Evolutionary conservation across 1,140 invertebrate species (phyloP), one percentile per base, ranked within the genome.

Genomic region (Brachionus plicatilis): DNA sequence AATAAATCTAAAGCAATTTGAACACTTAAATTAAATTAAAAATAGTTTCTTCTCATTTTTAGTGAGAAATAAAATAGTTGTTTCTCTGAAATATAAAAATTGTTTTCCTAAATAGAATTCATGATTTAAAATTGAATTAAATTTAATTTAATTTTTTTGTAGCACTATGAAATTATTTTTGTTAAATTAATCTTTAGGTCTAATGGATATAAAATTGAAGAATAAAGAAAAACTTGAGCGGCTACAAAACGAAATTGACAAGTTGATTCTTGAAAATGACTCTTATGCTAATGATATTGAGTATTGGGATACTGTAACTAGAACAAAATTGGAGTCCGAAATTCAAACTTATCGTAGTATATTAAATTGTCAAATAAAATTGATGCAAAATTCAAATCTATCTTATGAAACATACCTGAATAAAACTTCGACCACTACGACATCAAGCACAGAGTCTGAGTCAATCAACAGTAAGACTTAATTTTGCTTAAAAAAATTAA

Each of bases 291-390:
- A 37, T 45, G 79, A 82, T 20, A 60, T 82, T 45, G 79, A 82
- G 7, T 82, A 82, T 6, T 82, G 79, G 79, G 50, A 82, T 17
- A 33, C 50, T 43, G 79, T 82, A 1, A 82, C 79, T 12, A 60
- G 79, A 29, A 82, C 79, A 6, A 82, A 82, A 68, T 37, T 82
- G 17, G 79, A 82, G n/a, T 65, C 79, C 12, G 79, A 82, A 65
- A 82, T 82, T 37, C 79, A 82, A 82, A 82, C 79, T 17, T 82
- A 82, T 45, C 33, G 79, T 24, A 82, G 79, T 17, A 82, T 82
- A 20, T 37, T 82, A 14, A 82, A 82, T 45, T 82, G 53, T 82
- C 79, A 82, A 41, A 65, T 82, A 65, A 65, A 60, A 68, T 45
- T 82, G 7, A 82, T 82, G 79, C 79, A 65, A 82, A 76, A 76